phyloP scores from a whole-genome alignment of 1,140 invertebrate species.

The Lordiphosa clarofinis region DNA sequence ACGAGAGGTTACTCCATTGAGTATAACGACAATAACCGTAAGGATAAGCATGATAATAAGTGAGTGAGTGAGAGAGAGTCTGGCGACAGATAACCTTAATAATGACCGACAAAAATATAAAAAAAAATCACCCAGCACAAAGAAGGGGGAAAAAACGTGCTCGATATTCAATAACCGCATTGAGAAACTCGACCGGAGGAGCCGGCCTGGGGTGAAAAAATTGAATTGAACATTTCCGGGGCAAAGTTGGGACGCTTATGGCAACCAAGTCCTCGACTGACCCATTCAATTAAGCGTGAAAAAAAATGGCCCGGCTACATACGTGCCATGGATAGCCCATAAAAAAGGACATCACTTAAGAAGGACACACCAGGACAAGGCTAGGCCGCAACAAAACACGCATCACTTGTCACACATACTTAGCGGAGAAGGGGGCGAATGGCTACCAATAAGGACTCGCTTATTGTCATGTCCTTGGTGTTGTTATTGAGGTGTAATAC shows the following conservation, averaged over 20 bases:
- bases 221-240: slow-evolving; percentile 73
- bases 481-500: slow-evolving; percentile 80
- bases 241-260: slow-evolving; percentile 34
- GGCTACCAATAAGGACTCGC: slow-evolving; percentile 36
- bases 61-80: slow-evolving; percentile 53
- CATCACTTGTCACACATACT: slow-evolving; percentile 79
- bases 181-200: slow-evolving; percentile 2
- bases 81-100: slow-evolving; percentile 68
- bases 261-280: slow-evolving; percentile 64
- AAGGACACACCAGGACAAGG: slow-evolving; percentile 46
- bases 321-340: slow-evolving; percentile 32
- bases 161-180: slow-evolving; percentile 72
- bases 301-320: slow-evolving; percentile 31
- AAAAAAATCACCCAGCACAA: slow-evolving; percentile 12
- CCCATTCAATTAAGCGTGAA: slow-evolving; percentile 80
- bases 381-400: slow-evolving; percentile 78
- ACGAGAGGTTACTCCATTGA: slow-evolving; percentile 1
- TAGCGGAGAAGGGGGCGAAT: slow-evolving; percentile 26
- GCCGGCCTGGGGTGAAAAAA: slow-evolving; percentile 31
- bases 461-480: slow-evolving; percentile 71
- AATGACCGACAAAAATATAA: slow-evolving; percentile 51
- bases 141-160: slow-evolving; percentile 42
- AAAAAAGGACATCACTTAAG: slow-evolving; percentile 78
- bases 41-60: slow-evolving; percentile 65
- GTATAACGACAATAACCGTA: slow-evolving; percentile 59